Evolutionary conservation across 2,797 vertebrate genomes (phyloP), one percentile per base, ranked within the genome.

Genomic region (Phoebastria nigripes): DNA sequence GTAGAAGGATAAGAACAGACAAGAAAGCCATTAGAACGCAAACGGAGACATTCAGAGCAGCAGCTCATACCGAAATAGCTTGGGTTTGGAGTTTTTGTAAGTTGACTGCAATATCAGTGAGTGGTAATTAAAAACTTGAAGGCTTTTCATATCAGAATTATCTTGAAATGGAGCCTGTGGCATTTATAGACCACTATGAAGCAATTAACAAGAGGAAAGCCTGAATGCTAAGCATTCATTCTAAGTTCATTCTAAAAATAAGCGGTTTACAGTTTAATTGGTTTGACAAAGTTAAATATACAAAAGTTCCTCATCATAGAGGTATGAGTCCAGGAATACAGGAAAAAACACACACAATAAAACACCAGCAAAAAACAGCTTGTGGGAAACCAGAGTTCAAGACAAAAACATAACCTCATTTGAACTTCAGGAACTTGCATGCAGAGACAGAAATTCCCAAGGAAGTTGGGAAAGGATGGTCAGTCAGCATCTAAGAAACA

Each of bases 361-460:
- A 90, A 92, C 11, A 4, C 44, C 55, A 89, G 39, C 11, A 92
- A 63, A 89, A 93, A 72, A 8, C n/a, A 92, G 67, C 31, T 71
- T 92, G 78, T 92, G 94, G 71, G 94, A 95, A 96, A 96, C 7
- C 31, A 82, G 83, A 90, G 74, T 31, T 89, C 86, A 89, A 73
- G 71, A 93, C 86, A 95, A 94, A 95, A 96, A 74, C 81, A 78
- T 82, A 93, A 94, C 94, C 92, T 96, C 76, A 91, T 85, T 84
- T 96, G 93, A 96, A 95, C 95, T 93, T 56, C 81, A 94, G 88
- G 76, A 93, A 93, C 81, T 95, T 72, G 74, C 61, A 85, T 33
- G 55, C 62, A 93, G 86, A 92, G 70, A 94, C 55, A 91, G 28
- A 91, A 92, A 90, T 89, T 95, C 94, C 78, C 83, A 95, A 93